Evolutionary conservation across 92 coral and sea anemone species (phyloP), one percentile per base, ranked within the genome.

Genomic region (Galaxea fascicularis): DNA sequence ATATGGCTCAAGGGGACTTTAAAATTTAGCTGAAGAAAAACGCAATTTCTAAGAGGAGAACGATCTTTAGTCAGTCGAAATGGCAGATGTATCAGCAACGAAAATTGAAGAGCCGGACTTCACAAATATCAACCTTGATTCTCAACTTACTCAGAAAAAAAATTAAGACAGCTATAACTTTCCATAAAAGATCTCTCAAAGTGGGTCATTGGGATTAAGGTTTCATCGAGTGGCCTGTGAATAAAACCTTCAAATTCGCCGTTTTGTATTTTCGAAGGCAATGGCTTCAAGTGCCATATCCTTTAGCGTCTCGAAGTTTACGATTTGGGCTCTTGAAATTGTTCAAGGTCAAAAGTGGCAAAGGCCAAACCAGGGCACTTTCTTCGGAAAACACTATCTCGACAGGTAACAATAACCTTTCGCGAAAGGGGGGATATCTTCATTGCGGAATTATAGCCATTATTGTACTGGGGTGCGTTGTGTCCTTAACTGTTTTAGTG

Each of bases 371-470:
- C 56, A 45, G 16, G 56, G 11, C 56, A 26, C 16, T 22, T 14
- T 11, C 44, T 3, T 14, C 22, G 18, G 56, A 70, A 41, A 13
- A 46, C 56, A 21, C 16, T 16, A 45, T 12, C 73, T 68, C 56
- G n/a, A 45, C 75, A 70, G 13, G 10, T 41, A 18, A 39, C 29
- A 45, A 6, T 5, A 29, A 70, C 7, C 56, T 70, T 29, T 9
- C 31, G 21, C 75, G 45, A 24, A 70, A 70, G 21, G 45, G 46
- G 0, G 26, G 24, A 26, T 8, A 44, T 26, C 56, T 70, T 41
- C 75, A 70, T 4, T 41, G 77, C 25, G 63, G 46, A 25, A 27
- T 73, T 10, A 73, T 54, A 11, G 63, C 78, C 7, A 51, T 73
- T 14, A 73, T 73, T 4, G 25, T 53, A 8, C 78, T 54, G 31